phyloP scores from a whole-genome alignment of 2,797 vertebrate species.

The Rhynchonycteris naso region DNA sequence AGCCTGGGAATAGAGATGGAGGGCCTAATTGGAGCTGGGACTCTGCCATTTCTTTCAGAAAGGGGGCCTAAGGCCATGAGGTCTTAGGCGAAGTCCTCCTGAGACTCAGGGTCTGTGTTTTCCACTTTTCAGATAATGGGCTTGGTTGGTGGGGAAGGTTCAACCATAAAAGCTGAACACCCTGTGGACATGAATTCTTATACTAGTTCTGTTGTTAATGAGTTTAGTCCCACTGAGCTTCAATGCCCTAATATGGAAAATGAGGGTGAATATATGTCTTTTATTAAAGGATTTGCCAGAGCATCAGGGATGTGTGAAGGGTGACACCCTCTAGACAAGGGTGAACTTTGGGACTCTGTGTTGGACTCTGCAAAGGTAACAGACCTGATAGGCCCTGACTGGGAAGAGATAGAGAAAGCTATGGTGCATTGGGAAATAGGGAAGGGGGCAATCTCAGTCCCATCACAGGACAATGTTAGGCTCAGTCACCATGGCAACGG shows the following conservation, averaged over 20 bases:
- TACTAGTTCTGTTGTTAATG: neutral
- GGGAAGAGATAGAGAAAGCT: neutral
- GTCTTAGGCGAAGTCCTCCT: neutral
- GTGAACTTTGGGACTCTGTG: neutral
- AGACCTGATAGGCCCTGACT: neutral
- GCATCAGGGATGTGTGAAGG: neutral
- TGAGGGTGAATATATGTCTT: neutral
- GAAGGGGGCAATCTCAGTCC: constrained; percentile 17
- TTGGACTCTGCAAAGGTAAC: neutral
- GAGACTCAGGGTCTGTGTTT: neutral
- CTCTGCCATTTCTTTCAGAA: neutral
- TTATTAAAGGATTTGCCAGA: neutral
- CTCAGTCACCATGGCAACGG: constrained; percentile 53
- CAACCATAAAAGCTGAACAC: neutral
- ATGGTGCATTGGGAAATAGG: neutral
- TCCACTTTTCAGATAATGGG: constrained; percentile 12
- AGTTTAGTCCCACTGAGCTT: constrained; percentile 34
- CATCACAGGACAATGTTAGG: neutral
- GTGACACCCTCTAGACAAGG: neutral
- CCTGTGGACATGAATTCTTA: constrained; percentile 14
- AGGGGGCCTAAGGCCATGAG: neutral
- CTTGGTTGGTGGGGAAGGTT: neutral
- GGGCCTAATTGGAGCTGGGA: neutral
- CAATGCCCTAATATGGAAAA: neutral
- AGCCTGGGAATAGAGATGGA: neutral